Evolutionary conservation across 2,888 invertebrate genomes (phyloP), one percentile per base, ranked within the genome.

Genomic region (Polyommatus icarus): DNA sequence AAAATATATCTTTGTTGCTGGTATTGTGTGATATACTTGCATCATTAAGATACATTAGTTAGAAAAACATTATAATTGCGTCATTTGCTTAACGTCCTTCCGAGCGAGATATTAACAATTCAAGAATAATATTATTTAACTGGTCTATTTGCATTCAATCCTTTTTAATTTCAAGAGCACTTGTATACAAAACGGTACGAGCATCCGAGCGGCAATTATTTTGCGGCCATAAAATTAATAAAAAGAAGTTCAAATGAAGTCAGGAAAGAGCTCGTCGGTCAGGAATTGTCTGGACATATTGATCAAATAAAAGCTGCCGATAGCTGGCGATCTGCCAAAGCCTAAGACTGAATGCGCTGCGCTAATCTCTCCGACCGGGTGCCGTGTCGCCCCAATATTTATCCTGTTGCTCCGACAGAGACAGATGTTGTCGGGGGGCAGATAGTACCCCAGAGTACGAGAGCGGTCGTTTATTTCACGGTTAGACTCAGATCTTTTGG

Each of bases 221-320:
- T 57, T n/a, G 20, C n/a, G 20, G 12, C 61, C 12, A 59, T 20
- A 61, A 40, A 50, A 76, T 59, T 59, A 20, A 67, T 67, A 67
- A 15, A 29, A 67, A 67, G 6, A 32, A 29, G 29, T 67, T 32
- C 67, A 32, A 67, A 67, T 32, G 29, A 67, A 29, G 67, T 67
- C 67, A 32, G 29, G 67, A 67, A 67, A 67, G 61, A 12, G 67
- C 29, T 67, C 29, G 67, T 67, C 29, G 67, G 67, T 32, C 67
- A 67, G 67, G 18, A 67, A 67, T 67, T 67, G 67, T 32, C 67
- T 29, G 67, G 67, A 67, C 67, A 67, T 67, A 67, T 67, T 67
- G 67, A 67, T 67, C 67, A 67, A 67, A 67, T 67, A 67, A 67
- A 67, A 67, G 67, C 29, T 67, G 67, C 67, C 67, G 67, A 67